Evolutionary conservation across 2,113 vertebrate genomes (phyloP), one percentile per base, ranked within the genome.

Genomic region (Carettochelys insculpta): DNA sequence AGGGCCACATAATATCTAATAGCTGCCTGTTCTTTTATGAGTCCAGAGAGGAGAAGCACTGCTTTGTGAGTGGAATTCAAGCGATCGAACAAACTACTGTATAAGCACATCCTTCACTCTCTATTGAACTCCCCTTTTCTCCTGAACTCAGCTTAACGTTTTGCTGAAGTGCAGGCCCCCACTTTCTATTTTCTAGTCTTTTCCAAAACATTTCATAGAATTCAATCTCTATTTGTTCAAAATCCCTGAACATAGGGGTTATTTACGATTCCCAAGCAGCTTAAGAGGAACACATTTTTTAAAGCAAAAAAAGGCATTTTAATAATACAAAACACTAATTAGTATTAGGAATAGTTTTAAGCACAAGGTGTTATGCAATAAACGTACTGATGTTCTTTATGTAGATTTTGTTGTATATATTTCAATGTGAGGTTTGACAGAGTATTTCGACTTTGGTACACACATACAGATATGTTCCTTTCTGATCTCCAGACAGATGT

Each of bases 191-290:
- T 86, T 75, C 29, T 22, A 31, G 31, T 79, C 79, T 87, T 83
- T 82, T 65, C 54, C 61, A 73, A 54, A 54, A 20, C 41, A 90
- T 95, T 94, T 53, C 29, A 77, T 20, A 47, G 13, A 20, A 11
- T 10, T 89, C 82, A 94, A 86, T 86, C 78, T 89, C 81, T 27
- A n/a, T 53, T 94, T 94, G 29, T 24, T 88, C 10, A 17, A 89
- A 48, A 89, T 82, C 29, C 76, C 76, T 87, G 45, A 88, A n/a
- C 38, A 17, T 65, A 65, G 61, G 24, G 25, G 41, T 22, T 25
- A 73, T 43, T 43, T 43, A 73, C 6, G 24, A 3, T 43, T 43
- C 68, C 19, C 3, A 45, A 11, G 25, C 43, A 34, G 53, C 51
- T 84, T 76, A 5, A 83, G 52, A 68, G 29, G 51, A 4, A 5